These are phyloP conservation scores for Anableps anableps DNA, from an alignment of 2,797 vertebrate genomes.

Conservation along the genomic window DNA sequence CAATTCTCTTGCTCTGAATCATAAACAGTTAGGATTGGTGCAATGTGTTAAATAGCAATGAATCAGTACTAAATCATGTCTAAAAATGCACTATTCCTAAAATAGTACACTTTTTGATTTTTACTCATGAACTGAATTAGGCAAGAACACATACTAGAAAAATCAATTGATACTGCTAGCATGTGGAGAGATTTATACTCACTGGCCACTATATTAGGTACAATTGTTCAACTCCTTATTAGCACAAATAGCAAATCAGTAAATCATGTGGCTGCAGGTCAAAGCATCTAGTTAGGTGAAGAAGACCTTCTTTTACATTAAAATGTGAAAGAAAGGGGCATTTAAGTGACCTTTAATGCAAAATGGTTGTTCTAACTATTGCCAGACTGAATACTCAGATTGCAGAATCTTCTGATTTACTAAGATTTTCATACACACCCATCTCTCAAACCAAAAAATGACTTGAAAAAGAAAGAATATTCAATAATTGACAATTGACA, in stretches of 20 bases:
- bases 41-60: constrained; percentile 11
- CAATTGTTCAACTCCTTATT: neutral
- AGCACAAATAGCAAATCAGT: neutral
- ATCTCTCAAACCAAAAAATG: neutral
- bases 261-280: neutral
- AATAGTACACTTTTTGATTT: neutral
- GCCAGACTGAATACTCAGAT: neutral
- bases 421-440: neutral
- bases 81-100: neutral
- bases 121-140: neutral
- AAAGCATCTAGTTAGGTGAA: neutral
- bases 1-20: constrained; percentile 45
- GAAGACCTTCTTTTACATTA: neutral
- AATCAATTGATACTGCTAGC: neutral
- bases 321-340: neutral
- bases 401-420: neutral
- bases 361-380: neutral
- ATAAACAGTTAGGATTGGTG: constrained; percentile 32
- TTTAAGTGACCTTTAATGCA: neutral
- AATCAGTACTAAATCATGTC: constrained; percentile 1
- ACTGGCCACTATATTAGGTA: neutral
- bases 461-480: neutral
- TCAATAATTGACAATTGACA: neutral
- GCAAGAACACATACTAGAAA: neutral
- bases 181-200: neutral